Evolutionary conservation across 1,140 invertebrate species (phyloP).

Genomic region (Meloidogyne hapla): DNA sequence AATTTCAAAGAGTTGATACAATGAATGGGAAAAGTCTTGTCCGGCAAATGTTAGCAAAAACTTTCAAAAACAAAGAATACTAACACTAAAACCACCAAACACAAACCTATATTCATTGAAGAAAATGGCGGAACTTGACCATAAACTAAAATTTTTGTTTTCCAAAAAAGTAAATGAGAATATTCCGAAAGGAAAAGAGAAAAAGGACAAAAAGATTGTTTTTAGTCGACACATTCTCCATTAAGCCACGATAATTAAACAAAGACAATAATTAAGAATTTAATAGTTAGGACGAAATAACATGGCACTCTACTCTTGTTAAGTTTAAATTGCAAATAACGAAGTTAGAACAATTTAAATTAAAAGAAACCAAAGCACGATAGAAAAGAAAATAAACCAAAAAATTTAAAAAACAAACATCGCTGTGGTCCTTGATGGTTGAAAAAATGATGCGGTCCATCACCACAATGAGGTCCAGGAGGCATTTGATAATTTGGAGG

Average conservation of each 20-base stretch:
- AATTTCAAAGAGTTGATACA: too few species aligned
- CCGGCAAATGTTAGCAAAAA: too few species aligned
- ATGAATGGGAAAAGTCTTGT: too few species aligned
- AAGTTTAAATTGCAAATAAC: too few species aligned
- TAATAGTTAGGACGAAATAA: too few species aligned
- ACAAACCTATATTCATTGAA: slow-evolving; percentile 6
- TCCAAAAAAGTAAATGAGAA: neutral
- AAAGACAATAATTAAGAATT: too few species aligned
- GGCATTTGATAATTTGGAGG: slow-evolving; percentile 16
- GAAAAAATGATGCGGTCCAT: neutral
- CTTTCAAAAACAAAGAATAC: neutral
- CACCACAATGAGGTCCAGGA: neutral
- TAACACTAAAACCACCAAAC: neutral
- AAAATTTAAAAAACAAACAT: neutral
- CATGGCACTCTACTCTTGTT: too few species aligned
- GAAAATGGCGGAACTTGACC: neutral
- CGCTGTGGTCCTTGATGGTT: neutral
- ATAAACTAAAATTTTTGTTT: slow-evolving; percentile 2
- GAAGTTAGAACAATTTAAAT: too few species aligned
- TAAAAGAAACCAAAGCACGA: neutral
- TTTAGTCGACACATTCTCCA: too few species aligned
- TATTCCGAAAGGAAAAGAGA: neutral
- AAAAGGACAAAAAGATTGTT: neutral
- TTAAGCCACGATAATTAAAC: too few species aligned
- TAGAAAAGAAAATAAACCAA: neutral